These are phyloP conservation scores for Drosophila neocordata DNA, from an alignment of 1,140 invertebrate species.

Conservation along the genomic window DNA sequence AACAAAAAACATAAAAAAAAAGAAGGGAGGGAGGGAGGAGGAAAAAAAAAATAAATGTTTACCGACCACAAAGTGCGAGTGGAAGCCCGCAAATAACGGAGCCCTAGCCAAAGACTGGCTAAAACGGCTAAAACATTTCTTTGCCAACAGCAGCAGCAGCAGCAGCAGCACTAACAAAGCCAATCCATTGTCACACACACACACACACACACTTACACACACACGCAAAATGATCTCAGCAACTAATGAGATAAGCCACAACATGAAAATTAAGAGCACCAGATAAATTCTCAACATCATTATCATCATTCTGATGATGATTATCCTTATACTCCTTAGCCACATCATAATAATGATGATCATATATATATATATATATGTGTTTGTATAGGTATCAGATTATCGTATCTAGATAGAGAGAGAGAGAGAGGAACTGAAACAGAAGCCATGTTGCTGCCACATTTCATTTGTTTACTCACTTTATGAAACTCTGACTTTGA, in stretches of 20 bases:
- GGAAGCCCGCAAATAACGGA: slow-evolving; percentile 35
- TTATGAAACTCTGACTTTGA: slow-evolving; percentile 50
- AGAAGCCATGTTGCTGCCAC: slow-evolving; percentile 44
- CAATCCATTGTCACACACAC: slow-evolving; percentile 40
- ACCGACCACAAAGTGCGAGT: slow-evolving; percentile 27
- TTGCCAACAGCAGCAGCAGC: neutral
- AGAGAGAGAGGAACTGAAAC: slow-evolving; percentile 11
- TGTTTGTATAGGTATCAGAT: neutral
- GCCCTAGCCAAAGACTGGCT: slow-evolving; percentile 5
- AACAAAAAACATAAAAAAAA: slow-evolving; percentile 32
- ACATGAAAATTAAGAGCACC: slow-evolving; percentile 13
- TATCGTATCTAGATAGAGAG: neutral
- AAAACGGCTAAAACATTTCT: neutral
- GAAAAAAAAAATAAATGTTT: slow-evolving; percentile 27
- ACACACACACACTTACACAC: slow-evolving; percentile 46
- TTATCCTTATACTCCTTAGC: neutral
- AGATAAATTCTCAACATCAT: slow-evolving; percentile 18
- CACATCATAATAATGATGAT: neutral
- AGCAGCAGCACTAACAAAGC: slow-evolving; percentile 41
- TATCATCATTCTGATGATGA: neutral
- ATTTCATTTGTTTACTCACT: slow-evolving; percentile 73
- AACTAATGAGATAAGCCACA: slow-evolving; percentile 14
- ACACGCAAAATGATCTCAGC: slow-evolving; percentile 57
- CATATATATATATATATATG: neutral
- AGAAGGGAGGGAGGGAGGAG: neutral